Conservation (phyloP, 2,113 vertebrate species). For the Pongo abelii region DNA sequence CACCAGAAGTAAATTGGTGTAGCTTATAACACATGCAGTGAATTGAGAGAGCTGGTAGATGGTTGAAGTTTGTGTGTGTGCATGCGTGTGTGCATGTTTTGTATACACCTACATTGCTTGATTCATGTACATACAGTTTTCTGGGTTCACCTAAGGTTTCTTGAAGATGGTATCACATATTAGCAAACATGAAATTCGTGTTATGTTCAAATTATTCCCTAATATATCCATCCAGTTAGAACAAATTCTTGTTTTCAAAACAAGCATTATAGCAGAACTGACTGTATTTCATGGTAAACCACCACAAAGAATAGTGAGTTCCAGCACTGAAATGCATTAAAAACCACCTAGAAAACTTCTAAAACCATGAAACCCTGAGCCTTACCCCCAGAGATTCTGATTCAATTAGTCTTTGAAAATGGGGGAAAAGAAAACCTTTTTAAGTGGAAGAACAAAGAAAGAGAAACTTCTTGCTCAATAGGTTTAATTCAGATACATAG, state of each 20-base stretch:
- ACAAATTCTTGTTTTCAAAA: not conserved
- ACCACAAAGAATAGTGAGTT: not conserved
- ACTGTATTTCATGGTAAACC: not conserved
- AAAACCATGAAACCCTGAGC: not conserved
- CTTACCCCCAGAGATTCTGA: not conserved
- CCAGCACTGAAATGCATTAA: not conserved
- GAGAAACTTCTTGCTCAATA: not conserved
- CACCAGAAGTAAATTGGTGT: not conserved
- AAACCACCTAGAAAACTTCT: not conserved
- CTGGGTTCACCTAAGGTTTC: not conserved
- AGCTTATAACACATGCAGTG: not conserved
- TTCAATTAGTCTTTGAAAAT: not conserved
- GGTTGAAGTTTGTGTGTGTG: not conserved
- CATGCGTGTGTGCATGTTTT: not conserved
- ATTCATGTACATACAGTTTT: not conserved
- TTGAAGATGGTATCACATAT: not conserved
- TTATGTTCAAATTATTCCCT: not conserved
- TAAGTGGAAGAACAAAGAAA: not conserved
- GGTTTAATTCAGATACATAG: not conserved
- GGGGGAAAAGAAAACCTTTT: not conserved
- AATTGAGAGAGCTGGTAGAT: not conserved
- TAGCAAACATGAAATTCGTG: not conserved
- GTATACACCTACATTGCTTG: not conserved
- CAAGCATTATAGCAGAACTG: not conserved
- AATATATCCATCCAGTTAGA: not conserved